Evolutionary conservation across 2,888 invertebrate genomes (phyloP), one percentile per base, ranked within the genome.

Genomic region (Aleiodes alternator): DNA sequence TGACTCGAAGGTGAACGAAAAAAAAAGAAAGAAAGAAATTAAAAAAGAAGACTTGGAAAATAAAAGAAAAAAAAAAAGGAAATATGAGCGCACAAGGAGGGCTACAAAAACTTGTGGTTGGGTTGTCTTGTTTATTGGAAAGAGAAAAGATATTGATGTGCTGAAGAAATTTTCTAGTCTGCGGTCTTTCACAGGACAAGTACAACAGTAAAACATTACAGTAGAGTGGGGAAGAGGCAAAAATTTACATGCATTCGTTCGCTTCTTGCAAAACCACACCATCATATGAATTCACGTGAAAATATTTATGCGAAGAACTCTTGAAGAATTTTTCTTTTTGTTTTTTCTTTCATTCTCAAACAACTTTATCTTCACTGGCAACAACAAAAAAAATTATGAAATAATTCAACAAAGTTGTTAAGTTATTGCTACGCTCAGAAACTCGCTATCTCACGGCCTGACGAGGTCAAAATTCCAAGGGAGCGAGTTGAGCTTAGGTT

Each of bases 101-200:
- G 43, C 43, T 55, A 69, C 34, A 69, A 69, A 69, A 69, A 69
- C 69, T 69, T 69, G 69, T 16, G 69, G 69, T 69, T 69, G 69
- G 69, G 55, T 53, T 38, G 55, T 16, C 55, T 69, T 53, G 64
- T 43, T 64, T 14, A 64, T 64, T 43, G 43, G 64, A 43, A 23
- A 64, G 43, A 48, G 43, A n/a, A 38, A 61, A 16, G 43, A 64
- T 48, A 31, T 70, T 16, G 48, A 64, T 48, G 38, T 34, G 55
- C 34, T 64, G 72, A 55, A 72, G 34, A 59, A 57, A 51, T 38
- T 55, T 12, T 64, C 16, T 64, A 64, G 43, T 43, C 48, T 64
- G 64, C 16, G 64, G 64, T 64, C 61, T 61, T 31, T 48, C n/a
- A 34, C 61, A 61, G 38, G 38, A 14, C 61, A 34, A 64, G 48